Percentiles rank a stretch among this genome's conserved stretches.
Conservation (phyloP, 2,113 vertebrate genomes). For the Tylochromis polylepis region DNA sequence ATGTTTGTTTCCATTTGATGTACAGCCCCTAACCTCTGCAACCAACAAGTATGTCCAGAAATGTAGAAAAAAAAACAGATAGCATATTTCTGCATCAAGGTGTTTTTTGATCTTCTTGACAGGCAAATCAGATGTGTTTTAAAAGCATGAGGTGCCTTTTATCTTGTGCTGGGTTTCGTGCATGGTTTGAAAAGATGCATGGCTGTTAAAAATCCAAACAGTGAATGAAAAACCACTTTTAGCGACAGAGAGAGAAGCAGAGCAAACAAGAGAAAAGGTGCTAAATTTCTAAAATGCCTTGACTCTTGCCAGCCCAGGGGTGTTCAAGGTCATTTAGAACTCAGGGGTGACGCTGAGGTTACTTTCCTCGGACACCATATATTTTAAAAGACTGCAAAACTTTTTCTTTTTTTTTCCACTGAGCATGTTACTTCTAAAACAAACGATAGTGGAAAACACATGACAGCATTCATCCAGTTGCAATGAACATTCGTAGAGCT, state of each 20-base stretch:
- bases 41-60: background rate
- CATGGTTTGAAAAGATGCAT: background rate
- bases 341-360: background rate
- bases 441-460: background rate
- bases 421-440: background rate
- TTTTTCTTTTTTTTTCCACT: background rate
- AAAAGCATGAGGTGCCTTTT: background rate
- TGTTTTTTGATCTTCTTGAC: background rate
- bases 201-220: background rate
- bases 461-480: background rate
- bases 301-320: background rate
- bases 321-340: constrained; percentile 7
- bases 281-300: background rate
- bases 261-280: background rate
- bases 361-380: background rate
- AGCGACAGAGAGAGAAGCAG: background rate
- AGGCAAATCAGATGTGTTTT: background rate
- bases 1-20: background rate
- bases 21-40: background rate
- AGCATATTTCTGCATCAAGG: background rate
- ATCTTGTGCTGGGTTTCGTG: background rate
- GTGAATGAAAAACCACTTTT: background rate
- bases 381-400: background rate
- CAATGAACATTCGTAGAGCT: background rate
- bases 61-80: background rate